Evolutionary conservation across 2,113 vertebrate species (phyloP).

Genomic region (Panurus biarmicus): DNA sequence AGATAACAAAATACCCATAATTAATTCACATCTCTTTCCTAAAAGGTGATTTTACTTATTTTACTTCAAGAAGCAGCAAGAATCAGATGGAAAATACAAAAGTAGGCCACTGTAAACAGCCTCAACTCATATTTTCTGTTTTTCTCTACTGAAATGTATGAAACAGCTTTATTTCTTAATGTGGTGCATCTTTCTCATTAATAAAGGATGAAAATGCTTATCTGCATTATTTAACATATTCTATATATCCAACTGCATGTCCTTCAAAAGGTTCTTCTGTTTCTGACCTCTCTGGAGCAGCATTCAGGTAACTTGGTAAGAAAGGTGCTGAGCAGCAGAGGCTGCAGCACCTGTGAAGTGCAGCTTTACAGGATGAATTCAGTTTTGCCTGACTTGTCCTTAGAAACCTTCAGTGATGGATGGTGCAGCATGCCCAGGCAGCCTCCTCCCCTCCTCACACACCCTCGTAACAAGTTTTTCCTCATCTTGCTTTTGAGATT

Average conservation of each 20-base stretch:
- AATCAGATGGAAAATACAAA: neutral
- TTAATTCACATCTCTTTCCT: neutral
- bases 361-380: neutral
- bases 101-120: neutral
- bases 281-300: neutral
- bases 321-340: neutral
- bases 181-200: neutral
- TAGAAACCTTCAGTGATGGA: neutral
- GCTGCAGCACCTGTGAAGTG: neutral
- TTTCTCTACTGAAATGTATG: neutral
- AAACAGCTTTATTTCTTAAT: neutral
- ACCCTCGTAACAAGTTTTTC: neutral
- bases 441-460: neutral
- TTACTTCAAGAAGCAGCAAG: neutral
- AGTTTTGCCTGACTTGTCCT: neutral
- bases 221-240: neutral
- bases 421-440: neutral
- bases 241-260: neutral
- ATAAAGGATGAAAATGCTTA: neutral
- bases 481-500: neutral
- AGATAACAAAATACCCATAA: neutral
- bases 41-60: neutral
- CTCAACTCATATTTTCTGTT: neutral
- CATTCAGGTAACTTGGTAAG: neutral
- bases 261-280: neutral